Evolutionary conservation across 2,888 invertebrate genomes (phyloP), one percentile per base, ranked within the genome.

Genomic region (Leptopilina drosophilae): DNA sequence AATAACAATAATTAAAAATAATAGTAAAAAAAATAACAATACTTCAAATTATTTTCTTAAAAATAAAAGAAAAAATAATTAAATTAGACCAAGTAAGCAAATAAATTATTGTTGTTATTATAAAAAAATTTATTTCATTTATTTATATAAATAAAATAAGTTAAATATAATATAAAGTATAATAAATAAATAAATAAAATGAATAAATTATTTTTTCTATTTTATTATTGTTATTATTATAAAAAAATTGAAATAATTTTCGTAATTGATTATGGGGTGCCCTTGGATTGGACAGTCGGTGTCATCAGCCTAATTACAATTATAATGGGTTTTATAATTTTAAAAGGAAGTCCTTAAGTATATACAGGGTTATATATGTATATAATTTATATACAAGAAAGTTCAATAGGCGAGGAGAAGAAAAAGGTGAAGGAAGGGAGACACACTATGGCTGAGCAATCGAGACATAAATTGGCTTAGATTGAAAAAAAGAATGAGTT

Each of bases 401-500:
- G 56, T 40, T 73, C 73, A 59, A 56, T n/a, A 56, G 73, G 73
- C 56, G 73, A 5, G 2, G 40, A 73, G 33, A 33, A 73, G n/a
- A 33, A 73, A 73, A 56, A n/a, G 56, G 11, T 56, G 26, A 33
- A 56, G 56, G 56, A 73, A 33, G 73, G 56, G 40, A 8, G 42
- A 42, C 42, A 42, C 42, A 42, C 42, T 14, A 33, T n/a, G 56
- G 56, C 56, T 73, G 56, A 73, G 73, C 56, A 73, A 73, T 73
- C 73, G 40, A 56, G 56, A 40, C 56, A 59, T 56, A 73, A 73
- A 73, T 73, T 73, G 73, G 26, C 73, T 73, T 73, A 73, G 73
- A 73, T 73, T 73, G 73, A 73, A 73, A 73, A 56, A 49, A 73
- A 33, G 56, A 56, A 56, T 33, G 73, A 73, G 56, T 73, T 73